phyloP scores from a whole-genome alignment of 2,797 vertebrate genomes.

The Anolis apletophallus region DNA sequence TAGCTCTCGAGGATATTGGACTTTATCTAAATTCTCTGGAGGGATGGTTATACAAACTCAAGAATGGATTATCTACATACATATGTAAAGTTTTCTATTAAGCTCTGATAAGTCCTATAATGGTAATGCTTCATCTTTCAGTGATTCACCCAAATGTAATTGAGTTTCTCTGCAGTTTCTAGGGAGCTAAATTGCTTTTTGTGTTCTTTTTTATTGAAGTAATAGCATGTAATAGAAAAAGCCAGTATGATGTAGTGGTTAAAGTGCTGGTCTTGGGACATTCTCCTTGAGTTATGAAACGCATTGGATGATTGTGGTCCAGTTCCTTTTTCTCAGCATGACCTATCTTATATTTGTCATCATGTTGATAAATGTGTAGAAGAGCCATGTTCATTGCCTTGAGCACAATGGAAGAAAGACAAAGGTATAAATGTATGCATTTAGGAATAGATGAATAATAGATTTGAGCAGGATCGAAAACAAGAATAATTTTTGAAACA shows the following conservation, averaged over 20 bases:
- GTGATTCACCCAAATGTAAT: constrained; percentile 22
- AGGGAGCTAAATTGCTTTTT: not conserved
- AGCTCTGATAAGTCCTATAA: constrained; percentile 40
- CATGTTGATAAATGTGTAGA: too few species aligned
- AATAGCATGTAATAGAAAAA: not conserved
- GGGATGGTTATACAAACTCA: not conserved
- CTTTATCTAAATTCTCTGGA: constrained; percentile 19
- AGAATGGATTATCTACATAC: constrained; percentile 37
- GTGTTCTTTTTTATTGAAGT: not conserved
- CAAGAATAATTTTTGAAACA: not conserved
- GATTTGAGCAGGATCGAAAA: constrained; percentile 21
- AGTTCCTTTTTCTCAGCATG: too few species aligned
- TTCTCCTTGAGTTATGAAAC: too few species aligned
- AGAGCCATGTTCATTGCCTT: too few species aligned
- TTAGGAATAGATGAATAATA: not conserved
- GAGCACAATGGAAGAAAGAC: too few species aligned
- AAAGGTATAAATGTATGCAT: too few species aligned
- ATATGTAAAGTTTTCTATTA: constrained; percentile 44
- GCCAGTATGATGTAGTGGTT: too few species aligned
- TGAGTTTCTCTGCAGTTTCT: not conserved
- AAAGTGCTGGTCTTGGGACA: too few species aligned
- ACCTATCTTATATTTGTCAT: too few species aligned
- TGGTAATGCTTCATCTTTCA: constrained; percentile 9
- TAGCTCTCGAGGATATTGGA: constrained; percentile 2
- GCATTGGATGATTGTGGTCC: too few species aligned